Percentiles rank a stretch among this genome's conserved stretches.
phyloP scores from a whole-genome alignment of 2,888 invertebrate genomes.

The Antitype chi region DNA sequence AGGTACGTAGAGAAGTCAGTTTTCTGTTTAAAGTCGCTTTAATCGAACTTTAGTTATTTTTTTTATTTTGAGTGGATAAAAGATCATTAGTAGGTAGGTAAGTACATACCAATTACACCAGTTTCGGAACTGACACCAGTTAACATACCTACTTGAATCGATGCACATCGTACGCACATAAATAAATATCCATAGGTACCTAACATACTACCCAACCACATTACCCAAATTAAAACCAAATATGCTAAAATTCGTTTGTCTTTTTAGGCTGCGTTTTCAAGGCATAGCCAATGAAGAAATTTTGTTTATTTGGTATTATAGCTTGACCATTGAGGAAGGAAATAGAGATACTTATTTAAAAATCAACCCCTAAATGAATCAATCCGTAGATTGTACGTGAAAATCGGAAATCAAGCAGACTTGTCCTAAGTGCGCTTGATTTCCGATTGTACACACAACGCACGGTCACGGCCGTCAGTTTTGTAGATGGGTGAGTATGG shows the following conservation, averaged over 20 bases:
- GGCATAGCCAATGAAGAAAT: neutral
- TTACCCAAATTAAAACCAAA: neutral
- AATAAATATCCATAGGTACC: neutral
- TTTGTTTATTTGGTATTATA: no score
- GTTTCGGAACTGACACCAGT: neutral
- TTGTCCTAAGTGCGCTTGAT: no score
- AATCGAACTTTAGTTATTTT: neutral
- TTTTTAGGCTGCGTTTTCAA: neutral
- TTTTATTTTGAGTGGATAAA: neutral
- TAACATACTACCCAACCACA: neutral
- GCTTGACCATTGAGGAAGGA: neutral
- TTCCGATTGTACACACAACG: no score
- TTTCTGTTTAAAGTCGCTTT: neutral
- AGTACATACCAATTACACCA: neutral
- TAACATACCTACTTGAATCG: neutral
- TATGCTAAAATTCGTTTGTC: neutral
- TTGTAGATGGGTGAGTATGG: no score
- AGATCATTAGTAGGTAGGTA: neutral
- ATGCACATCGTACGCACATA: neutral
- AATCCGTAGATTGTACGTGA: neutral
- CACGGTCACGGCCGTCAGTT: no score
- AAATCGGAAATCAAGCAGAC: neutral
- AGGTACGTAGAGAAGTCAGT: neutral
- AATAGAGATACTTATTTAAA: neutral
- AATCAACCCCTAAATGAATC: no score